Evolutionary conservation across 2,888 invertebrate genomes (phyloP).

Genomic region (Aleiodes alternator): DNA sequence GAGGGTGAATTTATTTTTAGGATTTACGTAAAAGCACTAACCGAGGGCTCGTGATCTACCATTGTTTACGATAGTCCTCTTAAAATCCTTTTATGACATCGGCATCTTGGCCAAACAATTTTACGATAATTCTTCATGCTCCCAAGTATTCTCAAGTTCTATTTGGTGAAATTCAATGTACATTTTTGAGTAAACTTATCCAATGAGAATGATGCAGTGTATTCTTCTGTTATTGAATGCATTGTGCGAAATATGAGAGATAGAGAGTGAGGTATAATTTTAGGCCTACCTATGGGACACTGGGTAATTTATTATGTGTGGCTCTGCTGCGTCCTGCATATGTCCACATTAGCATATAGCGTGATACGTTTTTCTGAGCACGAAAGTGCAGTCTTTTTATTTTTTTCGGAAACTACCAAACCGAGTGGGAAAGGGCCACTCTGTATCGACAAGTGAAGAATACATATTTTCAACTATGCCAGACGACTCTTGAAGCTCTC

Average conservation of each 20-base stretch:
- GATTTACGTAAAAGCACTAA: conserved; percentile 41
- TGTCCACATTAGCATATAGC: conserved; percentile 70
- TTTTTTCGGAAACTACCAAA: conserved; percentile 26
- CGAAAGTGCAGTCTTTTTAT: conserved; percentile 12
- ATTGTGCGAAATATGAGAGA: not conserved
- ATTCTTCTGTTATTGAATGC: not conserved
- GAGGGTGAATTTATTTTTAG: conserved; percentile 23
- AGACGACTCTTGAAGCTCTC: conserved; percentile 22
- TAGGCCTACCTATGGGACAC: conserved; percentile 62
- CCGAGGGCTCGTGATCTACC: conserved; percentile 61
- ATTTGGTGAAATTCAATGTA: not conserved
- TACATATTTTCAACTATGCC: conserved; percentile 6
- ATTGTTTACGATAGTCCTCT: conserved; percentile 64
- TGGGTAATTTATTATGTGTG: conserved; percentile 67
- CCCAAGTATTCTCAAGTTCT: not conserved
- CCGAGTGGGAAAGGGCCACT: conserved; percentile 20
- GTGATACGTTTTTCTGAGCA: conserved; percentile 50
- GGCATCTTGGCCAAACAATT: conserved; percentile 49
- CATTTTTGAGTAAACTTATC: not conserved
- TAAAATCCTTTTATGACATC: conserved; percentile 66
- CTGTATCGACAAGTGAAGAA: conserved; percentile 40
- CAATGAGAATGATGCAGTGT: too few species aligned
- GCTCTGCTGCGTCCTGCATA: conserved; percentile 60
- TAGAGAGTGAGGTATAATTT: conserved; percentile 60
- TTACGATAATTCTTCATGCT: conserved; percentile 23